Conservation (phyloP, 2,797 vertebrate species). For the Tamandua tetradactyla region DNA sequence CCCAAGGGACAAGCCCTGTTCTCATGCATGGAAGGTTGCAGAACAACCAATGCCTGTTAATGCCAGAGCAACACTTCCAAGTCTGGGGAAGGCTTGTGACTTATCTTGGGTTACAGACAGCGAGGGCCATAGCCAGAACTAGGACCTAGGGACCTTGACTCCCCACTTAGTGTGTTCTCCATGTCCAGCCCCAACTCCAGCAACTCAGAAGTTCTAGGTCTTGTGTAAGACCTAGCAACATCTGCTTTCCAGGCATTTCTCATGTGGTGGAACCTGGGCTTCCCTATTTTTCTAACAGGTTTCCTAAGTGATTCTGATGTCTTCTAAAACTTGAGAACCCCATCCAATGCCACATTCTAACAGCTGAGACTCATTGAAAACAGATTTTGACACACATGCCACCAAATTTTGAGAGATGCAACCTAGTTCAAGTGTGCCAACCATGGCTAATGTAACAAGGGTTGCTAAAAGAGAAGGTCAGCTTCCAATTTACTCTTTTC, state of each 20-base stretch:
- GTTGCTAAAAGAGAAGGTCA: neutral
- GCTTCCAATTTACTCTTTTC: neutral
- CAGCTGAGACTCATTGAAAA: neutral
- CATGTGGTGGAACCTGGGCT: neutral
- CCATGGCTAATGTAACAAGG: neutral
- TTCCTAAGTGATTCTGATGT: conserved; percentile 49
- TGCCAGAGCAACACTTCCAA: neutral
- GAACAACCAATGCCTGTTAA: neutral
- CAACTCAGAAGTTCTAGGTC: neutral
- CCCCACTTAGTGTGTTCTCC: neutral
- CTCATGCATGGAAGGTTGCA: fast-evolving
- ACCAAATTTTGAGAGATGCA: neutral
- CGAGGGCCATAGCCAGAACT: neutral
- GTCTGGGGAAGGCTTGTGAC: neutral
- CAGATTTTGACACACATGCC: neutral
- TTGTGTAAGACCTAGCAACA: neutral
- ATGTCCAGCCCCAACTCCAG: neutral
- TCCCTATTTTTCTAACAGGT: neutral
- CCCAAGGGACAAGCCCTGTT: neutral
- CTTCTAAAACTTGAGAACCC: neutral
- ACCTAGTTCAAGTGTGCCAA: neutral
- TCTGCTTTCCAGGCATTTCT: neutral
- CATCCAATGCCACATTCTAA: neutral
- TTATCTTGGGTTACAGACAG: neutral
- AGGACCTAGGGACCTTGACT: neutral